Conservation (phyloP, 2,888 invertebrate genomes). For the Lottia scabra region DNA sequence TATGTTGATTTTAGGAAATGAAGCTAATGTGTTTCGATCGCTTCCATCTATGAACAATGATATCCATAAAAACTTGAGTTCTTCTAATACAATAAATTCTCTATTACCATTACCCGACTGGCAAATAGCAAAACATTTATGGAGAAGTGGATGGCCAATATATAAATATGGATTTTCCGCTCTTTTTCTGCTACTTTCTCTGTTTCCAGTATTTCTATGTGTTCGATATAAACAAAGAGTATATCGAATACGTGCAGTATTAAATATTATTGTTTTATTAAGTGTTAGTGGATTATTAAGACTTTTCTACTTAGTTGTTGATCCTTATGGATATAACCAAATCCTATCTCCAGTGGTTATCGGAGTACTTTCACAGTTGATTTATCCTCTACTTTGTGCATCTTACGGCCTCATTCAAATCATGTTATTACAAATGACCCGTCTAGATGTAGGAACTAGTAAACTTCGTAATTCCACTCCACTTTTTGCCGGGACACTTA, state of each 20-base stretch:
- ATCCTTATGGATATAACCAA: conserved; percentile 74
- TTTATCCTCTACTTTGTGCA: conserved; percentile 74
- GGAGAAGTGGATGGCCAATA: conserved; percentile 73
- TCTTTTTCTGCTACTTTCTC: conserved; percentile 73
- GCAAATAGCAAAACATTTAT: conserved; percentile 49
- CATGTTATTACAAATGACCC: conserved; percentile 74
- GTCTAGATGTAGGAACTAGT: conserved; percentile 72
- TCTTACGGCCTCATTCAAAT: conserved; percentile 74
- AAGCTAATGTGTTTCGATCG: neutral
- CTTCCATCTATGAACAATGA: neutral
- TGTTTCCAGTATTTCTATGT: conserved; percentile 74
- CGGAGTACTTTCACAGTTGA: conserved; percentile 73
- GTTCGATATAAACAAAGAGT: conserved; percentile 72
- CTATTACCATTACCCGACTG: conserved; percentile 64
- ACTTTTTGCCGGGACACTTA: conserved; percentile 67
- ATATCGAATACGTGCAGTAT: conserved; percentile 72
- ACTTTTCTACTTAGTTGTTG: conserved; percentile 73
- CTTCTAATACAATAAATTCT: neutral
- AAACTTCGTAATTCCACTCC: conserved; percentile 70
- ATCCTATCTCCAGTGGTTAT: conserved; percentile 72
- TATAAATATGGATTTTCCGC: conserved; percentile 74
- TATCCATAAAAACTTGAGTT: neutral
- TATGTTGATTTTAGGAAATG: neutral
- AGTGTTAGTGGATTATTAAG: conserved; percentile 73
- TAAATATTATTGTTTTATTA: conserved; percentile 74